Base-by-base conservation (phyloP, 2,888 invertebrate species). In the Harmothoe impar region DNA sequence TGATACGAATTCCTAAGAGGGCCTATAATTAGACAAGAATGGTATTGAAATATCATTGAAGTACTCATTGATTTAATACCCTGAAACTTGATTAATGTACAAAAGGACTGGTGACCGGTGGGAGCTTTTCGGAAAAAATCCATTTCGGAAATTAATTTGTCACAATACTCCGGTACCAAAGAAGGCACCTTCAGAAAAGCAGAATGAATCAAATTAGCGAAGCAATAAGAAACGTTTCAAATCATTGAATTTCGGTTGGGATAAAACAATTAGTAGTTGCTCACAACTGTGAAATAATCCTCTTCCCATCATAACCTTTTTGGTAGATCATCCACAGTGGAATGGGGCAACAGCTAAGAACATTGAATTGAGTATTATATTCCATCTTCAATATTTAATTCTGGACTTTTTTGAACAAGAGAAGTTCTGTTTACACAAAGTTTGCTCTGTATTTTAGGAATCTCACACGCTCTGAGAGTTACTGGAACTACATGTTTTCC, bases 141-240 rank as follows among this genome's bases (percentile, higher is more conserved):
- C 20, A 62, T 62, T 20, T 62, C n/a, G 62, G 62, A 62, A 62
- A 62, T n/a, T 43, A 62, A 62, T 20, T 62, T 20, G 3, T 62
- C 20, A 20, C 7, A n/a, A 72, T 72, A 72, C n/a, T n/a, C n/a
- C n/a, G n/a, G n/a, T n/a, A n/a, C 25, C 3, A 29, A 72, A 72
- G 25, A 29, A 29, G 29, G 72, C 31, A n/a, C 62, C 62, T 20
- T 20, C 33, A 35, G 85, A 85, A 85, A 85, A n/a, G 10, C 33
- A 85, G 52, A 52, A 52, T 85, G 52, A 52, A 52, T 85, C n/a
- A 85, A 85, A 52, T 43, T 29, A 85, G 51, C 52, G 85, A 23
- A 20, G 51, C 3, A 12, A 25, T 31, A 51, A 33, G 23, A 51
- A n/a, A 20, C 12, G 17, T 25, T 33, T 56, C 88, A 12, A 62